Base-by-base conservation (phyloP, 2,797 vertebrate genomes). In the Cirrhinus molitorella region DNA sequence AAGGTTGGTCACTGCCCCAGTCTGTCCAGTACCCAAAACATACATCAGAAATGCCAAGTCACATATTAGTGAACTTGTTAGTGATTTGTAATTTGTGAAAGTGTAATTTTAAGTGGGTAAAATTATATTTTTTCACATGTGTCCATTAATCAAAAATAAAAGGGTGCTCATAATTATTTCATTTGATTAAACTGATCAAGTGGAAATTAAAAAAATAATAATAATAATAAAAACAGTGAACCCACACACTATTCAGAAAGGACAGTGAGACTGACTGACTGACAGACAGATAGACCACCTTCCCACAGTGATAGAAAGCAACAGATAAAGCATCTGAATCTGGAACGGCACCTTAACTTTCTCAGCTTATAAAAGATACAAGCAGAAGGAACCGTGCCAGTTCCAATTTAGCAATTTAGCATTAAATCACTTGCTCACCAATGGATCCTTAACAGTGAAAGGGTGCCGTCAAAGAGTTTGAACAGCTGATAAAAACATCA, bases 1-100 rank as follows among this genome's bases (percentile, higher is more conserved):
- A 96, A 93, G 91, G 94, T 91, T 92, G 95, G 93, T 93, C 93
- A 92, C 89, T 95, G 93, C 92, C 94, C 96, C 96, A 97, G 19
- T 97, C 97, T 97, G 94, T 94, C 92, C 70, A 80, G 73, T 73
- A 88, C 86, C 87, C 88, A 83, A 90, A 90, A 66, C 85, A 89
- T 73, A 72, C 83, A 86, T 85, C 61, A n/a, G 61, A 72, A 40
- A 68, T 25, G 5, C 37, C 59, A 2, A 66, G 16, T 25, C 74
- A n/a, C 59, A 8, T 2, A 23, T 23, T 47, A 59, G 34, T 17
- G 83, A 83, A 61, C 43, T 81, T 63, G 79, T 78, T 19, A 14
- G 76, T 17, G 34, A 34, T 71, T 71, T 17, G 12, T 45, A 23
- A 23, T 45, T 59, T 70, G 16, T 70, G 16, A 28, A 45, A 40